Conservation (phyloP, 2,797 vertebrate species). For the Lates japonicus region DNA sequence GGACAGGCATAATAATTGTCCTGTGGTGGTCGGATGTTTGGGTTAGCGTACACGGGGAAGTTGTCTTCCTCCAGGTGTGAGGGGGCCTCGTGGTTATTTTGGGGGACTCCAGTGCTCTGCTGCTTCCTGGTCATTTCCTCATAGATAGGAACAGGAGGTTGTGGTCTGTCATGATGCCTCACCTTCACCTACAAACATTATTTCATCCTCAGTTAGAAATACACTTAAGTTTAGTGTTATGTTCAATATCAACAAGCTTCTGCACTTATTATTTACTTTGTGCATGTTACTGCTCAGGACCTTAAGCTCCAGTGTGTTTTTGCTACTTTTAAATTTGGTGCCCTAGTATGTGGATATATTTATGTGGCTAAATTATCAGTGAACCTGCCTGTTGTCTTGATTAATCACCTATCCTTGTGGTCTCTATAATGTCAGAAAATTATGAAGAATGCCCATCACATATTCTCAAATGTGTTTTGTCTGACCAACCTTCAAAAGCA, state of each 20-base stretch:
- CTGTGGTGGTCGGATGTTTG: constrained; percentile 65
- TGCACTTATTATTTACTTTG: neutral
- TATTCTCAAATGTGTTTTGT: neutral
- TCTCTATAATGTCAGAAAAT: neutral
- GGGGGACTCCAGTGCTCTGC: constrained; percentile 35
- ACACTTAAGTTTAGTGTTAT: neutral
- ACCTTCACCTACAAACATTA: constrained; percentile 55
- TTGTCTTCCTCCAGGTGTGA: constrained; percentile 74
- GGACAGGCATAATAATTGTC: constrained; percentile 83
- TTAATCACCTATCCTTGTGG: too few relatives aligned
- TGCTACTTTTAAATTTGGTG: neutral
- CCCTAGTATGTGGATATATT: neutral
- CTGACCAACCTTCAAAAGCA: neutral
- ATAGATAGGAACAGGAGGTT: constrained; percentile 68
- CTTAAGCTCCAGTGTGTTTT: neutral
- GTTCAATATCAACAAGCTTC: neutral
- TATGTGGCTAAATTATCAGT: neutral
- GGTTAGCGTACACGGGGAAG: constrained; percentile 76
- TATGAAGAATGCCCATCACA: neutral
- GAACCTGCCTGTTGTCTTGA: neutral
- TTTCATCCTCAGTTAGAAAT: neutral
- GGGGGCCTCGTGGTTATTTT: constrained; percentile 47
- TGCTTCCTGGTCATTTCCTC: constrained; percentile 82
- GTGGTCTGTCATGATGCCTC: constrained; percentile 16
- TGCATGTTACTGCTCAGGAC: neutral